These are phyloP conservation scores for Chironomus tentans DNA, from an alignment of 2,888 invertebrate species.

Conservation along the genomic window DNA sequence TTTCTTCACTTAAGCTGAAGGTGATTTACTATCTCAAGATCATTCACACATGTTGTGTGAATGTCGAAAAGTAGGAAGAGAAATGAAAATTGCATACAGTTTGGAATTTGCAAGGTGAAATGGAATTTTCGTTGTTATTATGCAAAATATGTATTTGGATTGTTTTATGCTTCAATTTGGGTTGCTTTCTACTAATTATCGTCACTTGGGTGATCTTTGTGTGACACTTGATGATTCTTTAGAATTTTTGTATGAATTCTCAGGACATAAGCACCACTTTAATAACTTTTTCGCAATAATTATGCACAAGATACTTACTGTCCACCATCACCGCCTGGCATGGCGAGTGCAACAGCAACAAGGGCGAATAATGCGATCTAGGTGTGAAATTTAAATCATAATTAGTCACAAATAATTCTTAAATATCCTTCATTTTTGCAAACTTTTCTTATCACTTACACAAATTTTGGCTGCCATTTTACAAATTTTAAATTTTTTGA, in stretches of 20 bases:
- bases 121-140: not conserved
- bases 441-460: not conserved
- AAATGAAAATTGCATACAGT: no score
- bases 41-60: no score
- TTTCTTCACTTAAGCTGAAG: no score
- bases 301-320: conserved; percentile 7
- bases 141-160: not conserved
- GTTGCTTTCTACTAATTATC: not conserved
- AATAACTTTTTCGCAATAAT: not conserved
- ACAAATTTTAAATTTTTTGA: not conserved
- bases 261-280: no score
- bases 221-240: not conserved
- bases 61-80: no score
- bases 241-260: no score
- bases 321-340: conserved; percentile 9
- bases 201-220: no score
- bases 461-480: conserved; percentile 20
- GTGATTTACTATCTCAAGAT: no score
- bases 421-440: not conserved
- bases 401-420: not conserved
- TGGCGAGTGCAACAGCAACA: not conserved
- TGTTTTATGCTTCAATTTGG: not conserved
- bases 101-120: no score
- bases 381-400: no score
- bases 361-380: conserved; percentile 2